phyloP scores from a whole-genome alignment of 2,797 vertebrate genomes.

The Aeoliscus strigatus region DNA sequence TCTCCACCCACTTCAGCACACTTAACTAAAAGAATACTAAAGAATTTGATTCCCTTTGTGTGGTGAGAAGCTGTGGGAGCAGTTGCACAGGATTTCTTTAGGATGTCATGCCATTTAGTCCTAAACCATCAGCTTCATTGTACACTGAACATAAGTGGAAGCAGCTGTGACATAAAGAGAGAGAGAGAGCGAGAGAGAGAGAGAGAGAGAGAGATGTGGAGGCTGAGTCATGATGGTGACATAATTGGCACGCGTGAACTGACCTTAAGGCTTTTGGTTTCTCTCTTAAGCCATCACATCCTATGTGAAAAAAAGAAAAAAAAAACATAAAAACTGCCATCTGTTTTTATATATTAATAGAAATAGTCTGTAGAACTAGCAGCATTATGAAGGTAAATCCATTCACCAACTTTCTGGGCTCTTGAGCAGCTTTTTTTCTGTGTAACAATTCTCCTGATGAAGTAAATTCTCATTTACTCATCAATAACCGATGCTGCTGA shows the following conservation, averaged over 20 bases:
- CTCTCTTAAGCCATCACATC: slow-evolving; percentile 41
- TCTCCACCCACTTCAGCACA: too few species aligned
- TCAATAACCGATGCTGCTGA: too few species aligned
- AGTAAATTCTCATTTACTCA: too few species aligned
- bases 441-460: slow-evolving; percentile 39
- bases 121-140: slow-evolving; percentile 31
- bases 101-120: slow-evolving; percentile 30
- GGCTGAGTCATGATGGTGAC: slow-evolving; percentile 56
- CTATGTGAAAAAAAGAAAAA: slow-evolving; percentile 9
- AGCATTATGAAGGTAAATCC: slow-evolving; percentile 54
- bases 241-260: slow-evolving; percentile 53
- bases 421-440: slow-evolving; percentile 35
- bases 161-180: slow-evolving; percentile 56
- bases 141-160: slow-evolving; percentile 61
- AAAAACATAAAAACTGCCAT: slow-evolving; percentile 36
- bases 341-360: slow-evolving; percentile 49
- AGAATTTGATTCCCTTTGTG: too few species aligned
- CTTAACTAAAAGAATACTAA: not conserved
- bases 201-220: too few species aligned
- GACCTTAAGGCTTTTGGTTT: slow-evolving; percentile 69
- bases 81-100: slow-evolving; percentile 25
- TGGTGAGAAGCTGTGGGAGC: slow-evolving; percentile 23
- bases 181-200: too few species aligned
- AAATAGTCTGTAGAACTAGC: slow-evolving; percentile 54
- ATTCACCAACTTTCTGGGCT: slow-evolving; percentile 49